phyloP scores from a whole-genome alignment of 1,140 invertebrate species.

The Diprion similis region DNA sequence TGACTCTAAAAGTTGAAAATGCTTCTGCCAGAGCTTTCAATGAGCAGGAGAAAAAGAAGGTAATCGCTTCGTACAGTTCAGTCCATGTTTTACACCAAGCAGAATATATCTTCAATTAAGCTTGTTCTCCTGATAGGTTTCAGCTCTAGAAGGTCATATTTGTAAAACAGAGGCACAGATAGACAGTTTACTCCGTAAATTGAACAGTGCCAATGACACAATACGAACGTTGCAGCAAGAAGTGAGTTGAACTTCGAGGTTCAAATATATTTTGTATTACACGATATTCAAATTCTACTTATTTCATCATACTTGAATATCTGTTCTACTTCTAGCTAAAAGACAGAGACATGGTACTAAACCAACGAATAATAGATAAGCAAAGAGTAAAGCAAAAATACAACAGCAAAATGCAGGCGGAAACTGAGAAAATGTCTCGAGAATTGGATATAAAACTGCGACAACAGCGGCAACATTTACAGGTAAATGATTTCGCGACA shows the following conservation, averaged over 20 bases:
- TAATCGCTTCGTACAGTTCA: conserved; percentile 36
- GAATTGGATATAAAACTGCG: conserved; percentile 72
- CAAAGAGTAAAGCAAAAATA: conserved; percentile 78
- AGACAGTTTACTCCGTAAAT: conserved; percentile 52
- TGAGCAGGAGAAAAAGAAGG: conserved; percentile 67
- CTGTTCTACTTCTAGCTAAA: conserved; percentile 53
- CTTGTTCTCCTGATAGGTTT: conserved; percentile 40
- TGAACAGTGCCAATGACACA: conserved; percentile 59
- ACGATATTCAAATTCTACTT: background rate
- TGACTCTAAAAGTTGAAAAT: conserved; percentile 70
- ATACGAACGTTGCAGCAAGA: conserved; percentile 58
- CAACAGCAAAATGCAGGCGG: conserved; percentile 72
- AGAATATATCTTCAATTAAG: conserved; percentile 6
- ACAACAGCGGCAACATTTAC: conserved; percentile 71
- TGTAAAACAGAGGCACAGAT: conserved; percentile 54
- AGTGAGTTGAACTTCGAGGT: conserved; percentile 37
- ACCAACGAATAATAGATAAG: conserved; percentile 76
- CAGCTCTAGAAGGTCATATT: conserved; percentile 58
- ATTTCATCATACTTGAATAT: conserved; percentile 3
- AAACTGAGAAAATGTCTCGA: conserved; percentile 72
- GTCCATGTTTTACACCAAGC: conserved; percentile 13
- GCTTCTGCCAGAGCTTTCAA: conserved; percentile 67
- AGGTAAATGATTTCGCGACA: conserved; percentile 46
- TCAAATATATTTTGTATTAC: conserved; percentile 9
- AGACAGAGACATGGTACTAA: conserved; percentile 74